Percentiles rank a stretch among this genome's conserved stretches.
Evolutionary conservation across 2,113 vertebrate genomes (phyloP).

Genomic region (Phycodurus eques): DNA sequence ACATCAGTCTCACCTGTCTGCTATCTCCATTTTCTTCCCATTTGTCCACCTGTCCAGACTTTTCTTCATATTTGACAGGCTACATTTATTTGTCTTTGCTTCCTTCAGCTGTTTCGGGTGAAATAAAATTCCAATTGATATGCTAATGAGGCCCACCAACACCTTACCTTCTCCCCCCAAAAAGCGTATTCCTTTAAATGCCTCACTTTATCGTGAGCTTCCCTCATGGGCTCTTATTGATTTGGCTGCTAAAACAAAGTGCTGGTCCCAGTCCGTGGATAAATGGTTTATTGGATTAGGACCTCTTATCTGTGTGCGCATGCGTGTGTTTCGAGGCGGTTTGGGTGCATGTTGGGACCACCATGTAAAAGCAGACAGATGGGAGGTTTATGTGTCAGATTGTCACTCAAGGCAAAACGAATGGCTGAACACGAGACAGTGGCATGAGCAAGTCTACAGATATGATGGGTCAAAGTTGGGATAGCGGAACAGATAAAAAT

Average conservation of each 20-base stretch:
- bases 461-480: no score
- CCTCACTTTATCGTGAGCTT: conserved; percentile 40
- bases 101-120: background rate
- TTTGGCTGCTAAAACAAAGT: conserved; percentile 60
- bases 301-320: conserved; percentile 25
- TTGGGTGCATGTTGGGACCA: conserved; percentile 16
- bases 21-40: background rate
- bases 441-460: no score
- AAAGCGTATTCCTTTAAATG: conserved; percentile 47
- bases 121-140: background rate
- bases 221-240: conserved; percentile 59
- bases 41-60: background rate
- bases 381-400: background rate
- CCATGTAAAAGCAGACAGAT: conserved; percentile 12
- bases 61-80: background rate
- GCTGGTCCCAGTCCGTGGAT: conserved; percentile 49
- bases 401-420: background rate
- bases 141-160: conserved; percentile 15
- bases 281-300: conserved; percentile 67
- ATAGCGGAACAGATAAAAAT: no score
- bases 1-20: conserved; percentile 2
- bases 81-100: background rate
- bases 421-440: no score
- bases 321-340: background rate
- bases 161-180: background rate